Evolutionary conservation across 1,140 invertebrate genomes (phyloP), one percentile per base, ranked within the genome.

Genomic region (Achatina immaculata): DNA sequence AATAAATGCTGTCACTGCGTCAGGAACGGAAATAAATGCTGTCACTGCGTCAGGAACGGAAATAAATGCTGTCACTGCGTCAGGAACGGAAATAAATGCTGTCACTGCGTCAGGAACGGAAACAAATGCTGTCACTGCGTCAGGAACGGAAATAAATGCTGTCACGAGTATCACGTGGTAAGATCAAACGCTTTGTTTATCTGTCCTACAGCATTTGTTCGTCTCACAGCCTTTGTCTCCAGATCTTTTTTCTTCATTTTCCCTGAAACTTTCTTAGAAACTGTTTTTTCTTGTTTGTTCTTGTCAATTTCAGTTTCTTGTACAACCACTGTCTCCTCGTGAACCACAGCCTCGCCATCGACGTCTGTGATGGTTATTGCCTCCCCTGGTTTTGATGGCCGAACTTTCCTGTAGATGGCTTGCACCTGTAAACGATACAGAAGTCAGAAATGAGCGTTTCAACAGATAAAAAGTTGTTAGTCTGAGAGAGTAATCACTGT

Each of bases 381-480:
- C 42, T 69, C 68, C 1, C 42, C 42, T 43, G 24, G 36, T 69
- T n/a, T 69, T 40, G 36, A 40, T 3, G 68, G 68, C 16, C 68
- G 68, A 24, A 69, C 42, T 69, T 42, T 69, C 19, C 38, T 69
- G n/a, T 69, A 69, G 1, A 69, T 40, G 9, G 68, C 38, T 28
- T 69, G 68, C 38, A 69, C 38, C 68, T 69, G 24, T 4, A 69
- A 69, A 11, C n/a, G n/a, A n/a, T n/a, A n/a, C n/a, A n/a, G n/a
- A n/a, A n/a, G n/a, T n/a, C n/a, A n/a, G n/a, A n/a, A n/a, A n/a
- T n/a, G n/a, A n/a, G n/a, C n/a, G n/a, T n/a, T n/a, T n/a, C n/a
- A n/a, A n/a, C n/a, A n/a, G n/a, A n/a, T n/a, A n/a, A n/a, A n/a
- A n/a, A n/a, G n/a, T n/a, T n/a, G n/a, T n/a, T n/a, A n/a, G n/a